Conservation (phyloP, 2,113 vertebrate genomes). For the Silurus meridionalis region DNA sequence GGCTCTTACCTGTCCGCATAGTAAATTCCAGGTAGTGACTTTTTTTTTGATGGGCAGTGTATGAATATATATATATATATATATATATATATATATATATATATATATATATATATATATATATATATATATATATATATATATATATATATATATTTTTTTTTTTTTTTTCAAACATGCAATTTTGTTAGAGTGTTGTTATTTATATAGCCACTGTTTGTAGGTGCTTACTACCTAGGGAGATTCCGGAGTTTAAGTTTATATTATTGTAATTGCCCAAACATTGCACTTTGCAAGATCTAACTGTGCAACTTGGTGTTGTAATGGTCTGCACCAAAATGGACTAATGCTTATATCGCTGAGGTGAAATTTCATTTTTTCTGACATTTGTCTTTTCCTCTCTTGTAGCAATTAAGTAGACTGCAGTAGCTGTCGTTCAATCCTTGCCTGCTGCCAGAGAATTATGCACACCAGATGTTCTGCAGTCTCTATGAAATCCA, state of each 20-base stretch:
- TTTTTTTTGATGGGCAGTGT: too few species aligned
- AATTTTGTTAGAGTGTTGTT: too few species aligned
- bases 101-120: too few species aligned
- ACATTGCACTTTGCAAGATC: not conserved
- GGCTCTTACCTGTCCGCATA: too few species aligned
- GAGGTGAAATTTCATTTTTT: not conserved
- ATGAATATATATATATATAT: too few species aligned
- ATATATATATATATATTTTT: too few species aligned
- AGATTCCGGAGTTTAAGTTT: not conserved
- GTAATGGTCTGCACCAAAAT: not conserved
- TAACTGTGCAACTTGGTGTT: not conserved
- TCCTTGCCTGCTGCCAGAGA: not conserved
- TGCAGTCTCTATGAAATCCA: conserved; percentile 2
- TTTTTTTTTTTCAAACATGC: too few species aligned
- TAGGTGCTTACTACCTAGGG: not conserved
- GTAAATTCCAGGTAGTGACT: too few species aligned
- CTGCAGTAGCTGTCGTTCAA: not conserved
- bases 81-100: too few species aligned
- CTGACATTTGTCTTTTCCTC: not conserved
- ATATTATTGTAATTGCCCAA: not conserved
- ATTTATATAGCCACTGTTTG: too few species aligned
- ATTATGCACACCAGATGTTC: conserved; percentile 24
- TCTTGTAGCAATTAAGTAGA: conserved; percentile 1
- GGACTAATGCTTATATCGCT: too few species aligned
- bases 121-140: too few species aligned